These are phyloP conservation scores for Nesogale talazaci DNA, from an alignment of 2,113 vertebrate genomes.

Conservation along the genomic window DNA sequence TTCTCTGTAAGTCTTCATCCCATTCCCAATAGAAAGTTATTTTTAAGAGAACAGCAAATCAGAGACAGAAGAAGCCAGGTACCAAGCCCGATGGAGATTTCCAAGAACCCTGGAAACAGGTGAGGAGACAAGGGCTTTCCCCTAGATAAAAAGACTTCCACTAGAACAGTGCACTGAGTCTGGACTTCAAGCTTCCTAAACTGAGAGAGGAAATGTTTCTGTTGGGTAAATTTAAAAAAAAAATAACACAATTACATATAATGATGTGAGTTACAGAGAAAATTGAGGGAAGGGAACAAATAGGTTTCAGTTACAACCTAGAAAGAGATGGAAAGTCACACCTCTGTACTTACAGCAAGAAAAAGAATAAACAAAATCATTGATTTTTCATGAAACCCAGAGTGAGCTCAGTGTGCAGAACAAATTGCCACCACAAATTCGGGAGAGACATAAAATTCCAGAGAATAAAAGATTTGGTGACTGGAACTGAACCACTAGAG, in stretches of 20 bases:
- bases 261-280: background rate
- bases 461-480: background rate
- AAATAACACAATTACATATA: background rate
- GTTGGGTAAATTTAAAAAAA: too few species aligned
- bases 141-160: too few species aligned
- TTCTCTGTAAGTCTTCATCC: too few species aligned
- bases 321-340: background rate
- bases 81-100: too few species aligned
- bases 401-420: background rate
- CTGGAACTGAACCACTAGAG: background rate
- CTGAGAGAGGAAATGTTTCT: too few species aligned
- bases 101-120: too few species aligned
- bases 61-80: too few species aligned
- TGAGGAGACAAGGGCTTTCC: too few species aligned
- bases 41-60: too few species aligned
- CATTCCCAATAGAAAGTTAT: too few species aligned
- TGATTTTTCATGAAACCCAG: background rate
- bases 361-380: background rate
- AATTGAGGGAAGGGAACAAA: background rate
- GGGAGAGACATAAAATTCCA: background rate
- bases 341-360: background rate
- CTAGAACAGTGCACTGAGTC: too few species aligned
- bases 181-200: too few species aligned
- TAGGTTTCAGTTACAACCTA: background rate
- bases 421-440: background rate